Conservation (phyloP, 2,888 invertebrate genomes). For the Sinotaia quadrata region DNA sequence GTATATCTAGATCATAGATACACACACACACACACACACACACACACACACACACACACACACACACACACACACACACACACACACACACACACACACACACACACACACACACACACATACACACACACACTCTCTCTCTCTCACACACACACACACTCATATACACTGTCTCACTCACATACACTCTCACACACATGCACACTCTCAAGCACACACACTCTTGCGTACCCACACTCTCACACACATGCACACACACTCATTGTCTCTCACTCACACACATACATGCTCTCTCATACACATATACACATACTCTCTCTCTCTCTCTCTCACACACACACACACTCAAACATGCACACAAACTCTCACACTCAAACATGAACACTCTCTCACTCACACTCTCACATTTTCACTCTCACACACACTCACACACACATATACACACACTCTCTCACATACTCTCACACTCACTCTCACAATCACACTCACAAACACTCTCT, state of each 20-base stretch:
- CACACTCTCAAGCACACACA: conserved; percentile 5
- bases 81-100: neutral
- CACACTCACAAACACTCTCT: no score
- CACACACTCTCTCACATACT: no score
- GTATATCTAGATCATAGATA: neutral
- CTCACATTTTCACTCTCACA: no score
- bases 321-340: no score
- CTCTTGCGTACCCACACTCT: neutral
- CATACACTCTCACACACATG: neutral
- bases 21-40: neutral
- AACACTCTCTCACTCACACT: no score
- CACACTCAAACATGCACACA: no score
- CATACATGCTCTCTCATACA: neutral
- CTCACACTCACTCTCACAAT: no score
- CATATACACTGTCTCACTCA: neutral
- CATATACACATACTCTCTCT: no score
- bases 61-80: conserved; percentile 2
- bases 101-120: conserved; percentile 14
- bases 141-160: neutral
- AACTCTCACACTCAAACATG: no score
- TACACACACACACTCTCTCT: conserved; percentile 7
- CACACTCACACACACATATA: no score
- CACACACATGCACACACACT: neutral
- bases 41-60: neutral
- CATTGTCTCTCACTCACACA: neutral